Conservation (phyloP, 2,888 invertebrate species). For the Mythimna pallens region DNA sequence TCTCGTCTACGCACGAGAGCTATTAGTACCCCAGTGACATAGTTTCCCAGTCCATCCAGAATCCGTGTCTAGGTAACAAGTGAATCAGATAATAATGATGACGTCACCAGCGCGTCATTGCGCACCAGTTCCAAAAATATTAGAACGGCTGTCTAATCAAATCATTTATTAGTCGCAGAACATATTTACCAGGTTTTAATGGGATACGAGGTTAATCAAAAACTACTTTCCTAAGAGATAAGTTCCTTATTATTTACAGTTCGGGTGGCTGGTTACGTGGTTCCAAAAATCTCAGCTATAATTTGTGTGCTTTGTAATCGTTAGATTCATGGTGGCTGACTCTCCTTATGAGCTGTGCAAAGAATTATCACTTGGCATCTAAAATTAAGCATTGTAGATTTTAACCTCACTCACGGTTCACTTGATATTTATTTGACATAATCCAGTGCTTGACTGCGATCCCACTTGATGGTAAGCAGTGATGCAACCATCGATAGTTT, state of each 20-base stretch:
- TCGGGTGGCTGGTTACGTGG: neutral
- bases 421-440: no score
- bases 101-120: conserved; percentile 55
- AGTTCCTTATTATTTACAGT: neutral
- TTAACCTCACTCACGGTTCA: neutral
- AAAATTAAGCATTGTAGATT: neutral
- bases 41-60: conserved; percentile 41
- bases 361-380: neutral
- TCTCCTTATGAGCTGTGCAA: neutral
- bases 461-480: no score
- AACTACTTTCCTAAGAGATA: neutral
- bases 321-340: neutral
- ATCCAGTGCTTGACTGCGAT: no score
- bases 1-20: conserved; percentile 48
- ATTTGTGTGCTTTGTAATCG: neutral
- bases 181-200: conserved; percentile 16
- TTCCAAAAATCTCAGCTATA: neutral
- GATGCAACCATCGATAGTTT: no score
- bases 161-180: conserved; percentile 51
- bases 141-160: conserved; percentile 58
- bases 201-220: conserved; percentile 3
- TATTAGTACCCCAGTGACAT: conserved; percentile 58
- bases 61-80: conserved; percentile 56
- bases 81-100: conserved; percentile 66
- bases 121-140: conserved; percentile 59